phyloP scores from a whole-genome alignment of 2,113 vertebrate species.

The Fukomys damarensis region DNA sequence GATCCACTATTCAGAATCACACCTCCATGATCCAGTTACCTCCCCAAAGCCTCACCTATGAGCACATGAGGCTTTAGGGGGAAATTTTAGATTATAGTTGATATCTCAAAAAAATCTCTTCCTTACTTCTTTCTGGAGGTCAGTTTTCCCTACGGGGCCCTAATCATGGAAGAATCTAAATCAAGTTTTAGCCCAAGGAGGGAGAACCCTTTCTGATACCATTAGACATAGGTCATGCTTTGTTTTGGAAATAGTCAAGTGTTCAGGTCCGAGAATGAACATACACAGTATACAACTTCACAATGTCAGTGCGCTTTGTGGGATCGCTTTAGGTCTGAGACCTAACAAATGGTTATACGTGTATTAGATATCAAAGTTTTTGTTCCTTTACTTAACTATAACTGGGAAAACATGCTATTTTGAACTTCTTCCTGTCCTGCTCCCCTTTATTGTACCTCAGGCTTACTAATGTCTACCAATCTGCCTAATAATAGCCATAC shows the following conservation, averaged over 20 bases:
- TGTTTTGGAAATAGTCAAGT: background rate
- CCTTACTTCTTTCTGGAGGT: background rate
- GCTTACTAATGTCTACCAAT: background rate
- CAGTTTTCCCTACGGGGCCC: background rate
- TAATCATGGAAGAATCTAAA: background rate
- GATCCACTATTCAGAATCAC: background rate
- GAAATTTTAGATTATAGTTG: background rate
- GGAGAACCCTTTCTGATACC: too few relatives aligned
- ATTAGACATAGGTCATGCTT: background rate
- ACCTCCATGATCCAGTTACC: background rate
- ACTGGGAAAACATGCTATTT: background rate
- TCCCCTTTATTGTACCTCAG: background rate
- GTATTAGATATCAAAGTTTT: background rate
- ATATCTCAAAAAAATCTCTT: background rate
- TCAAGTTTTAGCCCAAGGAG: background rate
- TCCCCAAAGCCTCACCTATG: background rate
- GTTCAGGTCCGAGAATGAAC: background rate
- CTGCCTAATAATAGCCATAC: background rate
- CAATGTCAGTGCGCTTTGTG: too few relatives aligned
- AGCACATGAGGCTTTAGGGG: background rate
- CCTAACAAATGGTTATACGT: background rate
- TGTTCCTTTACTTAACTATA: background rate
- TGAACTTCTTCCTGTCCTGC: too few relatives aligned
- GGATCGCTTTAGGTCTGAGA: too few relatives aligned
- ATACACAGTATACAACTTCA: background rate